phyloP scores from a whole-genome alignment of 2,888 invertebrate species.

The Drosophila niveifrons region DNA sequence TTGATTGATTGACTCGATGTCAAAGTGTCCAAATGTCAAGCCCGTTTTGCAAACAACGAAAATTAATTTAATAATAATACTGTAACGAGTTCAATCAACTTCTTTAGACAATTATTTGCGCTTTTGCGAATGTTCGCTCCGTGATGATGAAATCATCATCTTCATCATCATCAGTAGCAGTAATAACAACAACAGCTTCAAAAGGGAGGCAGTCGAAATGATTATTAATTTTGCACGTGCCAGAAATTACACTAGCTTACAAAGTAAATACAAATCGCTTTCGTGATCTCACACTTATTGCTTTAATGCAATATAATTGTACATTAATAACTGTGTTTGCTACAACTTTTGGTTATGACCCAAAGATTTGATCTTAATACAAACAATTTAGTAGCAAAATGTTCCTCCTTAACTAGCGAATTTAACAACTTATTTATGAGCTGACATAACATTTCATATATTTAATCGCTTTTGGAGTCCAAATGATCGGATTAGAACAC shows the following conservation, averaged over 20 bases:
- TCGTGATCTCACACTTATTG: not conserved
- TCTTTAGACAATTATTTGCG: slow-evolving; percentile 23
- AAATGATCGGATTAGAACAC: slow-evolving; percentile 3
- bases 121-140: slow-evolving; percentile 8
- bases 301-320: not conserved
- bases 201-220: not conserved
- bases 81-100: slow-evolving; percentile 46
- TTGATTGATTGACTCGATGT: slow-evolving; percentile 49
- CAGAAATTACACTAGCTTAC: slow-evolving; percentile 14
- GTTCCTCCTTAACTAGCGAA: not conserved
- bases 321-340: not conserved
- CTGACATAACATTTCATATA: slow-evolving; percentile 2
- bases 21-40: slow-evolving; percentile 42
- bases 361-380: not conserved
- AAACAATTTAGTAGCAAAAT: not conserved
- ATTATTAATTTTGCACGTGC: slow-evolving; percentile 20
- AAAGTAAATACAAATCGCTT: slow-evolving; percentile 8
- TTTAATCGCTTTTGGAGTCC: not conserved
- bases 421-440: not conserved
- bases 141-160: slow-evolving; percentile 18
- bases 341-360: not conserved
- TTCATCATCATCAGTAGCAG: too few species aligned
- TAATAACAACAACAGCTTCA: not conserved
- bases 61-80: slow-evolving; percentile 34
- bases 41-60: slow-evolving; percentile 17